Conservation (phyloP, 2,113 vertebrate species). For the Phoenicopterus ruber region DNA sequence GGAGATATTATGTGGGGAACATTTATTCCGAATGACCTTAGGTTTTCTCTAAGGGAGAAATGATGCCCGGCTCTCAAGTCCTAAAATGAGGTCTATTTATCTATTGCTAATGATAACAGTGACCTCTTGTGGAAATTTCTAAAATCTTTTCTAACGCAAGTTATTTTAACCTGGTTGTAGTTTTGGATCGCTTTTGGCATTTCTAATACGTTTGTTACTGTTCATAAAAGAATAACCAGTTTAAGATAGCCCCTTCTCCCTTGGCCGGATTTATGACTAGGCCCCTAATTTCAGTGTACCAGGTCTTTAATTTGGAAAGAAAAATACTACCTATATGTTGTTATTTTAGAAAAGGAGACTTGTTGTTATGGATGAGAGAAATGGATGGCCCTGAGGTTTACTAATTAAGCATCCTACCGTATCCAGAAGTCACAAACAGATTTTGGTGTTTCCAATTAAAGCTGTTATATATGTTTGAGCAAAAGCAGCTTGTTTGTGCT, state of each 20-base stretch:
- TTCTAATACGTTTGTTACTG: not conserved
- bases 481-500: not conserved
- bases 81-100: not conserved
- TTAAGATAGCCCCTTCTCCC: not conserved
- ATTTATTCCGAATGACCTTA: not conserved
- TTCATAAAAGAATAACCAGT: not conserved
- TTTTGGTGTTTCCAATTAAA: not conserved
- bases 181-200: not conserved
- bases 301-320: not conserved
- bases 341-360: not conserved
- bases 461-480: not conserved
- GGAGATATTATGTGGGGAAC: not conserved
- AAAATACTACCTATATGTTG: not conserved
- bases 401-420: not conserved
- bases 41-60: not conserved
- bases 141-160: not conserved
- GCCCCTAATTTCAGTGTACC: not conserved
- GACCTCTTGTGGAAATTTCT: constrained; percentile 63
- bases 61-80: not conserved
- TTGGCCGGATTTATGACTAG: not conserved
- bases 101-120: constrained; percentile 50
- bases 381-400: not conserved
- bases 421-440: not conserved
- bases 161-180: not conserved
- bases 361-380: not conserved